Evolutionary conservation across 1,140 invertebrate species (phyloP), one percentile per base, ranked within the genome.

Genomic region (Parapsyche elsis): DNA sequence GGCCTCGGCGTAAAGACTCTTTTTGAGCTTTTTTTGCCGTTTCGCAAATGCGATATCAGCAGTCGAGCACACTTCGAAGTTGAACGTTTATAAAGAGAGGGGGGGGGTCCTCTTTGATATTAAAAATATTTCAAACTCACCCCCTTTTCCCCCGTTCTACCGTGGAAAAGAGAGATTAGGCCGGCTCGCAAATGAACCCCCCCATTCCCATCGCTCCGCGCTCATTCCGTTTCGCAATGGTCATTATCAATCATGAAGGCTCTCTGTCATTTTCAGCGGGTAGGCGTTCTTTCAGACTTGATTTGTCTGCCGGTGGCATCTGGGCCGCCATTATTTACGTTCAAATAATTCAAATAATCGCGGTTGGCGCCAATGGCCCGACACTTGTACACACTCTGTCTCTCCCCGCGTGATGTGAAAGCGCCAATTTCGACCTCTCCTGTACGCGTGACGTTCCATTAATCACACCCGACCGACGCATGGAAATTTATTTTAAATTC

Each of bases 211-310:
- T 26, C 64, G 57, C 16, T 61, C n/a, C 21, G 16, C 57, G 57
- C 79, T 79, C 81, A 76, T 81, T 83, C 71, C 74, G 76, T 76
- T 83, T 81, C 80, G 76, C 80, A 83, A 83, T 83, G 82, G 82
- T 83, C 82, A 83, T 83, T 83, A 83, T 83, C 82, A 83, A 83
- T 83, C 82, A 83, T 64, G 73, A 79, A 81, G 79, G 82, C 79
- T 61, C 73, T 83, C 82, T 83, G 82, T 83, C 82, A 83, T 83
- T 81, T 78, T 71, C 82, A 83, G 82, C 77, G 82, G 49, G 49
- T 61, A 80, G 81, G 76, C 57, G 59, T 81, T 83, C 82, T 81
- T 83, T 83, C 59, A 80, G 80, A 79, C 45, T 77, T 77, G 75
- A 77, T 77, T 77, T 59, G 75, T 77, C 75, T 49, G 75, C 19